These are phyloP conservation scores for Plectropomus leopardus DNA, from an alignment of 2,113 vertebrate genomes.

Conservation along the genomic window DNA sequence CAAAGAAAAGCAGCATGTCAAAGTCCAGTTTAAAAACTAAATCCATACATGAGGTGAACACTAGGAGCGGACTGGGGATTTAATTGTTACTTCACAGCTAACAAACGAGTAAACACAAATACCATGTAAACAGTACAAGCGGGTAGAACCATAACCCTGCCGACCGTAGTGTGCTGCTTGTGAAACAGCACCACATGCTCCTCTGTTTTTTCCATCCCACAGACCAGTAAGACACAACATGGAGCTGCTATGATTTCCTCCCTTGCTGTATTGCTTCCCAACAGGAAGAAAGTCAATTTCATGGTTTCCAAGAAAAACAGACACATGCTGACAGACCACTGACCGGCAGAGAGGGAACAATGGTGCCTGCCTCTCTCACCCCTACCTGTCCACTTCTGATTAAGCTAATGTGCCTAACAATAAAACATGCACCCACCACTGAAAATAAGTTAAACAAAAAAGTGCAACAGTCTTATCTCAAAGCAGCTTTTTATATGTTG, in stretches of 20 bases:
- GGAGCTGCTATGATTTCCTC: slow-evolving; percentile 82
- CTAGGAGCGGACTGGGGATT: neutral
- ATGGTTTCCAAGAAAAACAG: slow-evolving; percentile 66
- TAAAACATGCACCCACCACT: neutral
- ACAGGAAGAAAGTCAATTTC: slow-evolving; percentile 78
- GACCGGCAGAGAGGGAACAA: slow-evolving; percentile 10
- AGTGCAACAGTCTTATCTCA: neutral
- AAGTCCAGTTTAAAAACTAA: neutral
- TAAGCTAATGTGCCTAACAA: neutral
- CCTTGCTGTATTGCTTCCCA: slow-evolving; percentile 82
- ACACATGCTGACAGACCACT: slow-evolving; percentile 36
- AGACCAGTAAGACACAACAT: slow-evolving; percentile 55
- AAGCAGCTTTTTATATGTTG: neutral
- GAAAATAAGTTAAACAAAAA: neutral
- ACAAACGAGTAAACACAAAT: neutral
- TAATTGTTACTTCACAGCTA: neutral
- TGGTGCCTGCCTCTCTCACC: neutral
- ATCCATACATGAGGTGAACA: neutral
- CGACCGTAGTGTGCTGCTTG: slow-evolving; percentile 8
- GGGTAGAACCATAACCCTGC: neutral
- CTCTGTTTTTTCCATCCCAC: slow-evolving; percentile 33
- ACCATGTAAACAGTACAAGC: slow-evolving; percentile 16
- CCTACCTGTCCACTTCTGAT: neutral
- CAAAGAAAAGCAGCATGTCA: neutral
- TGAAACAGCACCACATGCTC: slow-evolving; percentile 30